Evolutionary conservation across 2,888 invertebrate species (phyloP).

Genomic region (Macropis europaea): DNA sequence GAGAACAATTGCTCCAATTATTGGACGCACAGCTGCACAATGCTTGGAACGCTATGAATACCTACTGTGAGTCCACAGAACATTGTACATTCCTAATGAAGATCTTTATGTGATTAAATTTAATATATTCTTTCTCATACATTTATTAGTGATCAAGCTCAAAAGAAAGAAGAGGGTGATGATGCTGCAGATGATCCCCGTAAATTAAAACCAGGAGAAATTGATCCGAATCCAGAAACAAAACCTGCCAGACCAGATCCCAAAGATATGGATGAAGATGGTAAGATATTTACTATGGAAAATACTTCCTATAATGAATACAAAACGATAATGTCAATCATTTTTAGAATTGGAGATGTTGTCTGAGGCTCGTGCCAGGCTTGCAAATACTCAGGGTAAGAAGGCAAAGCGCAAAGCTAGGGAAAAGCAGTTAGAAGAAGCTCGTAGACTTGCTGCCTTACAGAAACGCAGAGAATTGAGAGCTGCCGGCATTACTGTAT

Average conservation of each 20-base stretch:
- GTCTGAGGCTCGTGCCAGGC: conserved; percentile 97
- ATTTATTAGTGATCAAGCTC: conserved; percentile 93
- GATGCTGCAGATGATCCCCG: conserved; percentile 96
- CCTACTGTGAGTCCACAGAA: conserved; percentile 87
- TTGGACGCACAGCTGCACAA: conserved; percentile 99
- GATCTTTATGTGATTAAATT: background rate
- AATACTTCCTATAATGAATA: background rate
- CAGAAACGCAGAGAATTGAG: conserved; percentile 98
- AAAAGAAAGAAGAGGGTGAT: conserved; percentile 97
- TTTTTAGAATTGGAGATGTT: conserved; percentile 96
- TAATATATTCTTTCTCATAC: background rate
- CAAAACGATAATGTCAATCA: conserved; percentile 2
- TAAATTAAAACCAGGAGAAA: conserved; percentile 99
- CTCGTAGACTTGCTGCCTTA: conserved; percentile 95
- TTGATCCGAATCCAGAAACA: conserved; percentile 99
- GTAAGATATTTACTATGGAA: conserved; percentile 79
- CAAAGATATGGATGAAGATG: conserved; percentile 99
- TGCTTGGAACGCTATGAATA: conserved; percentile 99
- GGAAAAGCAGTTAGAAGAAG: conserved; percentile 99
- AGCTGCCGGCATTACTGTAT: conserved; percentile 94
- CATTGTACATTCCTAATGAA: background rate
- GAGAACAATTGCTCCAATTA: conserved; percentile 99
- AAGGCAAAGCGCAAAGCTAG: conserved; percentile 96
- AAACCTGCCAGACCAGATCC: conserved; percentile 99
- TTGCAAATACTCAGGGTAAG: conserved; percentile 99